phyloP scores from a whole-genome alignment of 2,797 vertebrate genomes.

The Peromyscus nudipes region DNA sequence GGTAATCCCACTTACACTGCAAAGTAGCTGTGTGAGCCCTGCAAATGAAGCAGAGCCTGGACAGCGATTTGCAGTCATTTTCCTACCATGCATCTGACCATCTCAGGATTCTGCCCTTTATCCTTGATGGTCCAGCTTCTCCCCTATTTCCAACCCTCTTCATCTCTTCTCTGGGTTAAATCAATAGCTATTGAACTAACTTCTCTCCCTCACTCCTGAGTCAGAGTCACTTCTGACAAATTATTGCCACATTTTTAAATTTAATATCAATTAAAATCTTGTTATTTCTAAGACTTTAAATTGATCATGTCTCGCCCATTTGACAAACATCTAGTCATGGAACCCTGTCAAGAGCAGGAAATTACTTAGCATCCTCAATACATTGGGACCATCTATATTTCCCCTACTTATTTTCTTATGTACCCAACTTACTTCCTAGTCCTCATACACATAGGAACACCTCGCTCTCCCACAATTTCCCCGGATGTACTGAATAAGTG shows the following conservation, averaged over 20 bases:
- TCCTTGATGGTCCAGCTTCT: background rate
- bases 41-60: background rate
- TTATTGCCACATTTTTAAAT: background rate
- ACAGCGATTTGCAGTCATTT: background rate
- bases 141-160: background rate
- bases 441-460: background rate
- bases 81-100: accelerated
- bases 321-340: background rate
- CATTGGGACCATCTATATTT: accelerated
- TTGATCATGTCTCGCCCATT: background rate
- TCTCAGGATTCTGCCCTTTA: background rate
- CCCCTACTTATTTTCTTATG: background rate
- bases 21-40: background rate
- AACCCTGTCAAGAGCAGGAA: accelerated
- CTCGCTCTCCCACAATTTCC: background rate
- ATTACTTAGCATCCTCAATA: accelerated
- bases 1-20: background rate
- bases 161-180: background rate
- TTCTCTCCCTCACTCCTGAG: background rate
- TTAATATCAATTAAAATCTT: background rate
- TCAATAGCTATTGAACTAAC: background rate
- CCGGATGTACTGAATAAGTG: too few species aligned
- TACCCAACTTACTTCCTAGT: background rate
- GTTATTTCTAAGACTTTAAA: background rate
- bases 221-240: background rate